These are phyloP conservation scores for Antedon mediterranea DNA, from an alignment of 53 echinoderm and acorn worm species.

Conservation along the genomic window DNA sequence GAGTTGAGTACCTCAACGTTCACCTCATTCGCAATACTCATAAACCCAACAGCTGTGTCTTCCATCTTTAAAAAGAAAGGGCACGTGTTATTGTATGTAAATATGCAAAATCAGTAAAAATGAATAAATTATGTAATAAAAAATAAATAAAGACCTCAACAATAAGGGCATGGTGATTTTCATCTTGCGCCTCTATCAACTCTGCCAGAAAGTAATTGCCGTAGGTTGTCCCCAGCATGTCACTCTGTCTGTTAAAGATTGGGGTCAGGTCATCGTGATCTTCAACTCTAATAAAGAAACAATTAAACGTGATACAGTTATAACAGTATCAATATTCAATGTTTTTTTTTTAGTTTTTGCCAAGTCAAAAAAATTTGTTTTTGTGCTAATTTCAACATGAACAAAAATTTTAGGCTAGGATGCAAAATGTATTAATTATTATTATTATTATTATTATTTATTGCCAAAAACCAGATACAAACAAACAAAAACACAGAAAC, in stretches of 20 bases:
- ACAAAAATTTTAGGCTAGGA: no score
- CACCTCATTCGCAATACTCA: slow-evolving; percentile 73
- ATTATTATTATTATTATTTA: no score
- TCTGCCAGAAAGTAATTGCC: slow-evolving; percentile 90
- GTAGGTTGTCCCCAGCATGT: slow-evolving; percentile 91
- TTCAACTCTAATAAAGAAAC: slow-evolving; percentile 54
- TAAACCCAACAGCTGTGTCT: slow-evolving; percentile 77
- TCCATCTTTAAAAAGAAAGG: slow-evolving; percentile 19
- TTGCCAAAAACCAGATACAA: no score
- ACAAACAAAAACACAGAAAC: no score
- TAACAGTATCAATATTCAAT: no score
- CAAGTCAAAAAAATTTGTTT: no score
- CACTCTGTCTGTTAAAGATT: slow-evolving; percentile 98
- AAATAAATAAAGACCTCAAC: slow-evolving; percentile 45
- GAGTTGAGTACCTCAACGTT: slow-evolving; percentile 51
- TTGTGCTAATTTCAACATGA: no score
- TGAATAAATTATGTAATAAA: background rate
- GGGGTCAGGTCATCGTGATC: slow-evolving; percentile 99
- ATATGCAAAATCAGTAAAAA: background rate
- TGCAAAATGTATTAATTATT: no score
- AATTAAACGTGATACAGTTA: no score
- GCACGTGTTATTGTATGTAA: background rate
- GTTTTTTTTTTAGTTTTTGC: no score
- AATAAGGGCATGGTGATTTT: slow-evolving; percentile 70
- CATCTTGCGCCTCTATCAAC: slow-evolving; percentile 86